Evolutionary conservation across 2,888 invertebrate genomes (phyloP).

Genomic region (Cyclophora albipunctata): DNA sequence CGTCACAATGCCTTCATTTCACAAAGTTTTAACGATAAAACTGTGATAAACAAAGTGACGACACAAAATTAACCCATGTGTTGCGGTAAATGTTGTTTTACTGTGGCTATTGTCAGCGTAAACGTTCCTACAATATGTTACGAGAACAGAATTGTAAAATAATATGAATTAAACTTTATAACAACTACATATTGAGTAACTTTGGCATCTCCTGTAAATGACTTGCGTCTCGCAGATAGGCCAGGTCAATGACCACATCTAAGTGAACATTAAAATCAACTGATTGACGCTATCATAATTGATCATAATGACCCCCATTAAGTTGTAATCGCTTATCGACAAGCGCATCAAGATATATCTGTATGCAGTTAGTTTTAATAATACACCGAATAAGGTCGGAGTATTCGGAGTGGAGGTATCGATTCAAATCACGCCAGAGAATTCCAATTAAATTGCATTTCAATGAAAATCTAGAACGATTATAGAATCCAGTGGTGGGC

Average conservation of each 20-base stretch:
- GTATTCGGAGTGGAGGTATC: slow-evolving; percentile 44
- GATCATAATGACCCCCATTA: not conserved
- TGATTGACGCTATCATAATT: not conserved
- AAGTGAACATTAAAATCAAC: too few relatives aligned
- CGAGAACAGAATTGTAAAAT: not conserved
- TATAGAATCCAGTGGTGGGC: slow-evolving; percentile 62
- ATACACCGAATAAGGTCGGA: slow-evolving; percentile 27
- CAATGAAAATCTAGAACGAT: slow-evolving; percentile 65
- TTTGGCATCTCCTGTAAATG: too few relatives aligned
- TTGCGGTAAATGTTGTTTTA: slow-evolving; percentile 10
- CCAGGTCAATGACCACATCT: too few relatives aligned
- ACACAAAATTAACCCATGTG: slow-evolving; percentile 9
- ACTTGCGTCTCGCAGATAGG: too few relatives aligned
- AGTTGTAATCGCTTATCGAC: not conserved
- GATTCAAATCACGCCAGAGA: slow-evolving; percentile 47
- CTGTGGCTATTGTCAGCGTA: not conserved
- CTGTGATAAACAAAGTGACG: slow-evolving; percentile 12
- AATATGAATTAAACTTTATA: not conserved
- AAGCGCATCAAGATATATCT: not conserved
- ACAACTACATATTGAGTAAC: too few relatives aligned
- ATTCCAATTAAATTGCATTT: slow-evolving; percentile 69
- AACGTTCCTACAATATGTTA: too few relatives aligned
- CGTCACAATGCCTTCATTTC: slow-evolving; percentile 11
- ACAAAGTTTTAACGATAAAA: slow-evolving; percentile 13
- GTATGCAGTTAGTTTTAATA: not conserved